Conservation (phyloP, 2,888 invertebrate genomes). For the Thera britannica region DNA sequence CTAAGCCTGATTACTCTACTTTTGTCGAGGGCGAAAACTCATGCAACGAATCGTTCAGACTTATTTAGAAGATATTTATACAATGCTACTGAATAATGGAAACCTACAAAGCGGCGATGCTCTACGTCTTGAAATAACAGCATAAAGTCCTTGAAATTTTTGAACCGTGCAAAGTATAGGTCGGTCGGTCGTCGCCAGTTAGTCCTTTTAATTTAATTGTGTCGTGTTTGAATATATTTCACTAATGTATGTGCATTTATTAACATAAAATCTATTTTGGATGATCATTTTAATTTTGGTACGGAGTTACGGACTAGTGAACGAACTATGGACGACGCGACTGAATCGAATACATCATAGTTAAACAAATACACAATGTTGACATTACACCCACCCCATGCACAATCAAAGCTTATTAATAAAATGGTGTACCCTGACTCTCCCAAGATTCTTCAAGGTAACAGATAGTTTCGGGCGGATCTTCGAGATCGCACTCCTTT, state of each 20-base stretch:
- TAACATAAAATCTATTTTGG: constrained; percentile 46
- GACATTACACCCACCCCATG: constrained; percentile 66
- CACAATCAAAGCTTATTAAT: constrained; percentile 64
- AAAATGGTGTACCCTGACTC: constrained; percentile 74
- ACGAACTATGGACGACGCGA: constrained; percentile 42
- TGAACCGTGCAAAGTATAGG: constrained; percentile 48
- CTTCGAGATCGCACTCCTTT: constrained; percentile 79
- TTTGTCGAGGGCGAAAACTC: constrained; percentile 20
- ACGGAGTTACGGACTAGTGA: constrained; percentile 30
- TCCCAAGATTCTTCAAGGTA: constrained; percentile 84
- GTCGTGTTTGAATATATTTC: constrained; percentile 27
- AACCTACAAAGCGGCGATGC: constrained; percentile 35
- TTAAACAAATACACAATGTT: constrained; percentile 38
- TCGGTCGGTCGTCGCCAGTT: constrained; percentile 33
- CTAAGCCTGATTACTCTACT: constrained; percentile 8
- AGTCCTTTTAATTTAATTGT: constrained; percentile 37
- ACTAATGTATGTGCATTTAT: constrained; percentile 43
- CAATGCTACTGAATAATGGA: constrained; percentile 31
- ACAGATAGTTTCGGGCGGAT: constrained; percentile 81
- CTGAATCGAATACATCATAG: constrained; percentile 29
- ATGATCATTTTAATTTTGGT: constrained; percentile 15
- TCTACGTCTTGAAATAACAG: constrained; percentile 32
- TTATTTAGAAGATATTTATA: constrained; percentile 15
- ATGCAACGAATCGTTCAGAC: constrained; percentile 21
- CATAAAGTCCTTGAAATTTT: constrained; percentile 63